phyloP scores from a whole-genome alignment of 2,888 invertebrate genomes.

The Drosophila testacea region DNA sequence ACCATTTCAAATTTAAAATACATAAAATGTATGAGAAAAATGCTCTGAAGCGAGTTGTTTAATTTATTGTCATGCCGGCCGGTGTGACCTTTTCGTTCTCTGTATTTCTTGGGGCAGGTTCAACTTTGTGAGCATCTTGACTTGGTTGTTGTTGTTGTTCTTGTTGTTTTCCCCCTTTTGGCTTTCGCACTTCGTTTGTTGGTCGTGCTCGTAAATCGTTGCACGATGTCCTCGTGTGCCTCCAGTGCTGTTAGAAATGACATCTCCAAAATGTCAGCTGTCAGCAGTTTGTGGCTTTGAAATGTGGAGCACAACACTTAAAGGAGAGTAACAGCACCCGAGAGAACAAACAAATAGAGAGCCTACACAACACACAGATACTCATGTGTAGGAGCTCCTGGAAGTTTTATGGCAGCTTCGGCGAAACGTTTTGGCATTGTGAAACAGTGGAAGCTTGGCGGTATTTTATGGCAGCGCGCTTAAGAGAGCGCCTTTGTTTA shows the following conservation, averaged over 20 bases:
- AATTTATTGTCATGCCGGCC: conserved; percentile 60
- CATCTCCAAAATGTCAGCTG: conserved; percentile 70
- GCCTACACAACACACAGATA: conserved; percentile 1
- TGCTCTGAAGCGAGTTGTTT: not conserved
- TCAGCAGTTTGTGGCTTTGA: conserved; percentile 72
- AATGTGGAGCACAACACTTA: conserved; percentile 61
- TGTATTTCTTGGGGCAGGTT: conserved; percentile 65
- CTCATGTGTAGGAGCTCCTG: conserved; percentile 27
- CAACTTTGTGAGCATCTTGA: conserved; percentile 22
- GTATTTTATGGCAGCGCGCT: conserved; percentile 48
- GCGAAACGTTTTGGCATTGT: conserved; percentile 43
- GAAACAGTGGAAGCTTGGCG: conserved; percentile 45
- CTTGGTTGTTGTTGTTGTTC: conserved; percentile 21
- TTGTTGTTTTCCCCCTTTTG: conserved; percentile 26
- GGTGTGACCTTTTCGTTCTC: conserved; percentile 33
- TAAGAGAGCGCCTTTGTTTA: conserved; percentile 60
- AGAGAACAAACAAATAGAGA: not conserved
- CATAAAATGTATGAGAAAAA: not conserved
- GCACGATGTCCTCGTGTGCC: conserved; percentile 34
- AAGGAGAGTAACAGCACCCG: conserved; percentile 12
- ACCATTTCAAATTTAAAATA: not conserved
- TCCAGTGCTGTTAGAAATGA: conserved; percentile 52
- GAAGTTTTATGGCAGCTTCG: conserved; percentile 58
- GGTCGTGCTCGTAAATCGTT: conserved; percentile 56
- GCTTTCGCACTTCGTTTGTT: conserved; percentile 50